Base-by-base conservation (phyloP, 2,797 vertebrate species). In the Thripadectes ignobilis region DNA sequence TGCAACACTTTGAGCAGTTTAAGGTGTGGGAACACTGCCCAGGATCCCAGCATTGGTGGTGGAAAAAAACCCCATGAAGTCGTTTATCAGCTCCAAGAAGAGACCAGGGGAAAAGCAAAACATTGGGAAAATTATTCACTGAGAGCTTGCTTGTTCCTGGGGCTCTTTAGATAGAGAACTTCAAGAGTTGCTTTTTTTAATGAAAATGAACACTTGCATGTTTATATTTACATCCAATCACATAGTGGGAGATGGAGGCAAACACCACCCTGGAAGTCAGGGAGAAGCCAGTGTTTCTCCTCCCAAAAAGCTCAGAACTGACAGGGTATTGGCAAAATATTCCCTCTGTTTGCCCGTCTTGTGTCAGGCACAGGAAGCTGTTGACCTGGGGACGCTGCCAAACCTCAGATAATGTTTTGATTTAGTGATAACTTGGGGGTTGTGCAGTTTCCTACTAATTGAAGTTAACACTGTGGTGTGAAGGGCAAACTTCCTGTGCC, bases 401-500 rank as follows among this genome's bases (percentile, higher is more conserved):
- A 34, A 66, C 54, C 65, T 29, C 77, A 67, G 62, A 18, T 39
- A 46, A 13, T 39, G 43, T 54, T 89, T 80, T 71, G 34, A 16
- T 82, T 71, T 21, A 17, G 41, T 46, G 68, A 49, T 85, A 76
- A 72, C 32, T 34, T 6, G 5, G 39, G 49, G 32, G 12, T 4
- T 71, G 45, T 71, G 82, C 77, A 43, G 26, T 81, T 81, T 51
- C 86, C 61, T 84, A 38, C 58, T 85, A 45, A 51, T 54, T 52
- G 3, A 54, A 9, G 29, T 36, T 91, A 58, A 49, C 55, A 19
- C 82, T 10, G 46, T 19, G 55, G 15, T 32, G 85, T 39, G 81
- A 74, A 79, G 82, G 79, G 62, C 84, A 91, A 32, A 39, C 88
- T 94, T 83, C 95, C 96, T 36, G 55, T 79, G 63, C 85, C 72